Evolutionary conservation across 2,888 invertebrate genomes (phyloP).

Genomic region (Teleiodes luculella): DNA sequence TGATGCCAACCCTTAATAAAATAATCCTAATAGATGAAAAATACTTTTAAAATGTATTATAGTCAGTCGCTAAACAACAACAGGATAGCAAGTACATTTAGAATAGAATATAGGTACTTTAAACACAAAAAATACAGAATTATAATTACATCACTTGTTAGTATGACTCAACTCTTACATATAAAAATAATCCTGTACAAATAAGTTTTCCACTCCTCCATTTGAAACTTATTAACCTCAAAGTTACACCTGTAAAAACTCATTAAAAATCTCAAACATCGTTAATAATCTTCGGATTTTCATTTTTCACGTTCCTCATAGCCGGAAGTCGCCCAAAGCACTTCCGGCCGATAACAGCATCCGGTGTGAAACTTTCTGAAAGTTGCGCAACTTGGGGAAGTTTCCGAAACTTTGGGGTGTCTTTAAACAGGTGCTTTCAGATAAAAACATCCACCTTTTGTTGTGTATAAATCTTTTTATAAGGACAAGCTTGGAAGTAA

Average conservation of each 20-base stretch:
- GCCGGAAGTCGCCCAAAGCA: slow-evolving; percentile 76
- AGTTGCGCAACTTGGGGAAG: slow-evolving; percentile 48
- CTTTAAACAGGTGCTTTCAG: slow-evolving; percentile 70
- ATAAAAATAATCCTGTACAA: too few relatives aligned
- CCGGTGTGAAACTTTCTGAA: slow-evolving; percentile 53
- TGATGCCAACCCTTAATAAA: too few relatives aligned
- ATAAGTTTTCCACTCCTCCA: too few relatives aligned
- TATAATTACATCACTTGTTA: too few relatives aligned
- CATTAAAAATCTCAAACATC: not conserved
- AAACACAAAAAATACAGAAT: too few relatives aligned
- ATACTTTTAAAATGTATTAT: too few relatives aligned
- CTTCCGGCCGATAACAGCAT: slow-evolving; percentile 79
- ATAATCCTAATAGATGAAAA: too few relatives aligned
- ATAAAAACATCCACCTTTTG: slow-evolving; percentile 72
- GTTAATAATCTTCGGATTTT: not conserved
- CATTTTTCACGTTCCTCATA: slow-evolving; percentile 62
- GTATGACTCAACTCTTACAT: too few relatives aligned
- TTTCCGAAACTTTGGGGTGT: slow-evolving; percentile 39
- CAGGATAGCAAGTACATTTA: too few relatives aligned
- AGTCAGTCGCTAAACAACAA: too few relatives aligned
- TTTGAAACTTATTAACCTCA: too few relatives aligned
- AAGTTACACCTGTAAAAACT: not conserved
- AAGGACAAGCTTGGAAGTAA: slow-evolving; percentile 48
- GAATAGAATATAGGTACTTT: too few relatives aligned
- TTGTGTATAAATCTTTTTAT: slow-evolving; percentile 38